These are phyloP conservation scores for Cataglyphis albicans DNA, from an alignment of 2,888 invertebrate genomes.

Conservation along the genomic window DNA sequence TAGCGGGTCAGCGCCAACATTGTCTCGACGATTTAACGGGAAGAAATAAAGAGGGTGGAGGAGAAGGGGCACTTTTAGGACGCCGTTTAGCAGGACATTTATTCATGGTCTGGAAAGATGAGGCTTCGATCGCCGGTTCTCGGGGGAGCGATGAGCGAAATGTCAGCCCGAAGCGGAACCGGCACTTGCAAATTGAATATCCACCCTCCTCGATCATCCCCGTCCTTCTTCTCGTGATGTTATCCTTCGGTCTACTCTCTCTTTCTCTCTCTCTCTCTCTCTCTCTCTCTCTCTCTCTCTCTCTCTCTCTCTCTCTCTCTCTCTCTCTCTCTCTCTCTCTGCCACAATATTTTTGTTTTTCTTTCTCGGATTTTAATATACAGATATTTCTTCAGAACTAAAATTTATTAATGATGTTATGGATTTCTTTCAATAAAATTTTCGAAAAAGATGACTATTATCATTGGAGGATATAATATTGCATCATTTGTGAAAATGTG, in stretches of 20 bases:
- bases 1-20: constrained; percentile 21
- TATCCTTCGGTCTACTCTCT: constrained; percentile 46
- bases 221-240: constrained; percentile 48
- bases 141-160: constrained; percentile 82
- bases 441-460: not conserved
- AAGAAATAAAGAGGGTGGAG: constrained; percentile 6
- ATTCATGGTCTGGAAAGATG: constrained; percentile 61
- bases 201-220: constrained; percentile 63
- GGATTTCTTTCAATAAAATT: not conserved
- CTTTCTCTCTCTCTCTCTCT: too few species aligned
- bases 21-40: constrained; percentile 32
- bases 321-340: not conserved
- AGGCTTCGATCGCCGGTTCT: constrained; percentile 71
- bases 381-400: not conserved
- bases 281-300: not conserved
- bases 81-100: constrained; percentile 66
- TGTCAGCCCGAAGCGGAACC: constrained; percentile 82
- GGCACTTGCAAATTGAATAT: constrained; percentile 80
- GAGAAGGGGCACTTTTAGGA: constrained; percentile 40
- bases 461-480: not conserved
- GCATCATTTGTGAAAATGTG: not conserved
- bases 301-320: not conserved
- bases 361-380: not conserved
- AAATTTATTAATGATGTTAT: not conserved
- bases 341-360: not conserved